Base-by-base conservation (phyloP, 2,113 vertebrate genomes). In the Cinclus mexicanus region DNA sequence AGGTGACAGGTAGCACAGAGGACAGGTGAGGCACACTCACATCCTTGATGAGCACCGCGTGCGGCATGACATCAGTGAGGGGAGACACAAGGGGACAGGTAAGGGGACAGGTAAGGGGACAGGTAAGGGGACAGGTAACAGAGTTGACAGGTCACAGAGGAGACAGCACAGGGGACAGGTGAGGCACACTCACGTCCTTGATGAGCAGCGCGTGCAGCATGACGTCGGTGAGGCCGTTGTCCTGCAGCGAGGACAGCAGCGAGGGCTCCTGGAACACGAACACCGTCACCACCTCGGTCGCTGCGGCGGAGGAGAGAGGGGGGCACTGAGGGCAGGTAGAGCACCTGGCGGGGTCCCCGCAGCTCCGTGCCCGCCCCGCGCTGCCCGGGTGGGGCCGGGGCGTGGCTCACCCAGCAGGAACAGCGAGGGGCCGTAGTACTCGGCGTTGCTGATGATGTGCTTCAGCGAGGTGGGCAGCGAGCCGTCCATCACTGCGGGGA, bases 401-500 rank as follows among this genome's bases (percentile, higher is more conserved):
- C 8, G 42, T 9, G 19, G 21, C 79, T 90, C 63, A 90, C 87
- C 87, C 70, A 90, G 87, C 39, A 83, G 87, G 87, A 83, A 90
- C 29, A 90, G 71, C 11, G 79, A 90, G 41, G 87, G 79, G 6
- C 87, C 79, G 14, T 83, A 90, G 41, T 90, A 90, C 56, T 83
- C 80, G 14, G 88, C 88, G 23, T 89, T 89, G 87, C 87, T 89
- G 78, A 89, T 89, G 87, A 89, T 83, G 78, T 89, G 87, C 46
- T 89, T 82, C 37, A 89, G 78, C 12, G 87, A 82, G 33, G 87
- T 75, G 78, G 87, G 87, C 69, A 89, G 24, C 9, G 78, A 89
- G 46, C 87, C 99, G 94, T 99, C 99, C 99, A 99, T 99, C 95
- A 99, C 99, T 99, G 23, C 16, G 44, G 23, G 16, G 7, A 21